These are phyloP conservation scores for Eleutherodactylus coqui DNA, from an alignment of 2,797 vertebrate species.

Conservation along the genomic window DNA sequence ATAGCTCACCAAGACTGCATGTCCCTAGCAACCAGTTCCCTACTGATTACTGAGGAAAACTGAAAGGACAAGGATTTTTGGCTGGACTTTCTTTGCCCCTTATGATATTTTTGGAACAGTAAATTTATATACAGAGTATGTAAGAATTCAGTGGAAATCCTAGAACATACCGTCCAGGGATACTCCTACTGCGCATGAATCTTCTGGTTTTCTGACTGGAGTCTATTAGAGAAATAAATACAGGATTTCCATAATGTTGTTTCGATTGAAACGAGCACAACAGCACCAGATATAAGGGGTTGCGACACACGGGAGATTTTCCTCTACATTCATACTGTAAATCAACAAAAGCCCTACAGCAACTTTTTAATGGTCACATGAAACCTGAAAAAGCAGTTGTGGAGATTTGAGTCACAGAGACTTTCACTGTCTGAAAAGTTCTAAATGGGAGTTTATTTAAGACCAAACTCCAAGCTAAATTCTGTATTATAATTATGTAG, in stretches of 20 bases:
- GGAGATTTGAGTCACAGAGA: too few species aligned
- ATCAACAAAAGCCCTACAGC: neutral
- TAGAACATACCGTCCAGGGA: slow-evolving; percentile 27
- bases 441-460: too few species aligned
- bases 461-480: too few species aligned
- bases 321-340: neutral
- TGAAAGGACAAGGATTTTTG: too few species aligned
- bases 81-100: neutral
- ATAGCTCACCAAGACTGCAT: too few species aligned
- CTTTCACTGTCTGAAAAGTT: too few species aligned
- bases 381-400: neutral
- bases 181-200: neutral
- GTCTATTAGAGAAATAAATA: slow-evolving; percentile 23
- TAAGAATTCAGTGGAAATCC: neutral
- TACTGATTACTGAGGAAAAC: too few species aligned
- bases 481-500: too few species aligned
- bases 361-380: neutral
- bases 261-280: neutral
- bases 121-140: neutral
- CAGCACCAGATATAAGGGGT: neutral
- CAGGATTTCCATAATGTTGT: neutral
- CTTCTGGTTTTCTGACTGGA: neutral
- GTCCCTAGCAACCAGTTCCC: too few species aligned
- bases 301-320: neutral
- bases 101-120: neutral